Evolutionary conservation across 2,113 vertebrate genomes (phyloP).

Genomic region (Elanoides forficatus): DNA sequence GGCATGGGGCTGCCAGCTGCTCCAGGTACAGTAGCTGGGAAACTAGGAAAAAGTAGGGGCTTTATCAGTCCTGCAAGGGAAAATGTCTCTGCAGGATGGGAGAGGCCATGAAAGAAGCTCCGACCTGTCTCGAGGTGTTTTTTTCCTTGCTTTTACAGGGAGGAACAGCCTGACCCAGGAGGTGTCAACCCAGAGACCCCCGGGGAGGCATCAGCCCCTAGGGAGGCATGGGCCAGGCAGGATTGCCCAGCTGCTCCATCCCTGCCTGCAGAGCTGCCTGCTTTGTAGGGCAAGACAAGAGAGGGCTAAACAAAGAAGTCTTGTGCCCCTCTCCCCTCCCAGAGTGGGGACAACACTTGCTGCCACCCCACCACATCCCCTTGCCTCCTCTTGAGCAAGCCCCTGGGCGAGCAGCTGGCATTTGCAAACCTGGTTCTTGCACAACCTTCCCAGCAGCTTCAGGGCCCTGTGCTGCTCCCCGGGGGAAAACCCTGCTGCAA

Average conservation of each 20-base stretch:
- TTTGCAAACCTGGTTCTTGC: neutral
- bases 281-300: neutral
- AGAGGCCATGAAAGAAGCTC: neutral
- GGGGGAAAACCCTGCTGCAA: neutral
- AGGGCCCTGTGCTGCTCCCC: neutral
- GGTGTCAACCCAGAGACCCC: neutral
- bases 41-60: neutral
- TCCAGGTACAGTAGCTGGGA: fast-evolving
- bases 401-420: neutral
- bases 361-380: neutral
- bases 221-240: neutral
- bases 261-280: neutral
- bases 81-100: neutral
- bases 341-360: fast-evolving
- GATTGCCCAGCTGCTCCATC: neutral
- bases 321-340: fast-evolving
- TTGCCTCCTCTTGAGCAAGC: neutral
- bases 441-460: neutral
- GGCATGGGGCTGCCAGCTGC: neutral
- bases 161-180: neutral
- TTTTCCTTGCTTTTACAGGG: fast-evolving
- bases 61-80: neutral
- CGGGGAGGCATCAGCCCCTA: neutral
- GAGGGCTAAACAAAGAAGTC: neutral
- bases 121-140: neutral